These are phyloP conservation scores for Microtus oregoni DNA, from an alignment of 2,113 vertebrate genomes.

Conservation along the genomic window DNA sequence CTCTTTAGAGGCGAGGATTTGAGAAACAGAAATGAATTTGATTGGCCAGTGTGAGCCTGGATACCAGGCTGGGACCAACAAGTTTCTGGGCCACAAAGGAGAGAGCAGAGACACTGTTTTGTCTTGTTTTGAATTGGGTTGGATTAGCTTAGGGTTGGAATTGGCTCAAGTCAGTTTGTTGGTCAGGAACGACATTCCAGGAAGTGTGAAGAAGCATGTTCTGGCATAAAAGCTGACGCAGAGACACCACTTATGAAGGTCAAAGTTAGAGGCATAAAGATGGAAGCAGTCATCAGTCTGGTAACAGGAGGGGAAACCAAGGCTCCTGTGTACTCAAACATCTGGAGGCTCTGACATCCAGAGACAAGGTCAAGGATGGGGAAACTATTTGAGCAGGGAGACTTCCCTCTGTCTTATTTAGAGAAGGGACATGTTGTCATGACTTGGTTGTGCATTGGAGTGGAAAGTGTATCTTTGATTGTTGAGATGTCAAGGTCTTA, in stretches of 20 bases:
- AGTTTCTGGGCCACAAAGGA: not conserved
- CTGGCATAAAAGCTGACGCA: too few species aligned
- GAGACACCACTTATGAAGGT: not conserved
- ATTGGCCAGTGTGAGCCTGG: not conserved
- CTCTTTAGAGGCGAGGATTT: not conserved
- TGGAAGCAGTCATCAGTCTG: not conserved
- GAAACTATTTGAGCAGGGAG: not conserved
- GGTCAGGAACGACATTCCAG: not conserved
- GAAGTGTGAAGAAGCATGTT: not conserved
- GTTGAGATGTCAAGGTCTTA: not conserved
- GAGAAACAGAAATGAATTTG: not conserved
- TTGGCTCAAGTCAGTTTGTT: not conserved
- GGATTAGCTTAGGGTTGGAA: not conserved
- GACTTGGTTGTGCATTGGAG: not conserved
- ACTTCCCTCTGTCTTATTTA: not conserved
- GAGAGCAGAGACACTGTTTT: not conserved
- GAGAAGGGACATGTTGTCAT: not conserved
- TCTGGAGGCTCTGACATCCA: not conserved
- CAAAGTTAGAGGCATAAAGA: not conserved
- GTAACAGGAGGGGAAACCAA: not conserved
- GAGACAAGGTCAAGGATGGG: not conserved
- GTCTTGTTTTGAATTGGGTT: not conserved
- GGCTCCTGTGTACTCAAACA: not conserved
- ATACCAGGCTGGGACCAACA: accelerated
- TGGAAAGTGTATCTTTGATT: not conserved